phyloP scores from a whole-genome alignment of 1,140 invertebrate genomes.

The Stegodyphus mimosarum region DNA sequence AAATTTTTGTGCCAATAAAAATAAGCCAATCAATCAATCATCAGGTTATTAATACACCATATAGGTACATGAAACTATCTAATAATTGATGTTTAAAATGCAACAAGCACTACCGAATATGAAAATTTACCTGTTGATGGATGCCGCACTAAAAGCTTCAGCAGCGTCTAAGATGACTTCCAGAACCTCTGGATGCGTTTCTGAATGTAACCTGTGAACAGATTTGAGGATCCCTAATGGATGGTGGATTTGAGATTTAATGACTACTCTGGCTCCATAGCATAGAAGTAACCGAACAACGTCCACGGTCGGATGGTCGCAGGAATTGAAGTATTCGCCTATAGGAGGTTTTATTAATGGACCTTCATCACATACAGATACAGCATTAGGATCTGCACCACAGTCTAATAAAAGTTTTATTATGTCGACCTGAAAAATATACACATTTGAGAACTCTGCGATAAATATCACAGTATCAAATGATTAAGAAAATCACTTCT shows the following conservation, averaged over 20 bases:
- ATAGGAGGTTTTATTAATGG: conserved; percentile 75
- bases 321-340: conserved; percentile 85
- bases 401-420: conserved; percentile 78
- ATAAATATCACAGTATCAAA: not conserved
- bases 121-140: conserved; percentile 71
- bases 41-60: not conserved
- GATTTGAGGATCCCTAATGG: conserved; percentile 84
- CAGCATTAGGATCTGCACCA: conserved; percentile 84
- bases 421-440: conserved; percentile 66
- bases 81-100: not conserved
- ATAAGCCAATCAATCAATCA: too few species aligned
- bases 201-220: conserved; percentile 75
- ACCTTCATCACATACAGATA: conserved; percentile 72
- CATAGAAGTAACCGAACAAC: conserved; percentile 80
- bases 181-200: conserved; percentile 75
- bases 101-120: not conserved
- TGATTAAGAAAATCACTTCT: not conserved
- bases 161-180: conserved; percentile 78
- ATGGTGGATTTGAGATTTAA: conserved; percentile 79
- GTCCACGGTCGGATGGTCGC: conserved; percentile 76
- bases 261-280: conserved; percentile 76
- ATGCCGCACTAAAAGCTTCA: conserved; percentile 79
- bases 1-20: too few species aligned
- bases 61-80: not conserved
- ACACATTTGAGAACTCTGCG: not conserved